phyloP scores from a whole-genome alignment of 2,888 invertebrate species.

The Hesperia comma region DNA sequence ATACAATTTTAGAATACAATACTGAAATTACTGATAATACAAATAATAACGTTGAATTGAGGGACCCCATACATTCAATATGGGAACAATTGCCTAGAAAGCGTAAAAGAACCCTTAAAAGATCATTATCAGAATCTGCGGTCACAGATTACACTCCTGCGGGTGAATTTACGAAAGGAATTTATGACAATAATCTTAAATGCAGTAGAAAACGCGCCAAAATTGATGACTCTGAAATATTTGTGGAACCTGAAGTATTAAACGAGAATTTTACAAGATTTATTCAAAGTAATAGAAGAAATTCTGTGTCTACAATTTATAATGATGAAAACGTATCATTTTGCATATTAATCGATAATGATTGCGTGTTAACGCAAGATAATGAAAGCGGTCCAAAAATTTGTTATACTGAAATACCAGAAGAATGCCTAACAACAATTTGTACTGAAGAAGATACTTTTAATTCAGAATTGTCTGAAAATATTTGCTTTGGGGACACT shows the following conservation, averaged over 20 bases:
- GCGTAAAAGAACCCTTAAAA: slow-evolving; percentile 55
- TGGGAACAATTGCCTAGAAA: slow-evolving; percentile 38
- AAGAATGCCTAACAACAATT: slow-evolving; percentile 49
- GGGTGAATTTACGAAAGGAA: slow-evolving; percentile 14
- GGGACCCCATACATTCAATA: background rate
- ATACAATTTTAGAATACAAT: background rate
- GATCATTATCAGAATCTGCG: slow-evolving; percentile 74
- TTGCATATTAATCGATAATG: slow-evolving; percentile 74
- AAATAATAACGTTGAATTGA: background rate
- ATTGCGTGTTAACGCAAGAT: slow-evolving; percentile 69
- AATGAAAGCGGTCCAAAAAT: slow-evolving; percentile 61
- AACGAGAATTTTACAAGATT: slow-evolving; percentile 59
- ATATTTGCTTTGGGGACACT: slow-evolving; percentile 8
- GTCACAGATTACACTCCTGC: slow-evolving; percentile 39
- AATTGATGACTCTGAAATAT: slow-evolving; percentile 46
- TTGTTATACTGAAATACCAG: slow-evolving; percentile 61
- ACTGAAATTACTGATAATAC: background rate
- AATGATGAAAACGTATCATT: slow-evolving; percentile 72
- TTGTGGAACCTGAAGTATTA: slow-evolving; percentile 50
- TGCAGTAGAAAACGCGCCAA: slow-evolving; percentile 61
- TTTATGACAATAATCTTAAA: slow-evolving; percentile 28
- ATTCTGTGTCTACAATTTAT: slow-evolving; percentile 70
- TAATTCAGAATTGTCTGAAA: slow-evolving; percentile 10
- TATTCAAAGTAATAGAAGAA: slow-evolving; percentile 67
- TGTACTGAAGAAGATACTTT: slow-evolving; percentile 17